Conservation (phyloP, 2,888 invertebrate genomes). For the Protodeltote pygarga region DNA sequence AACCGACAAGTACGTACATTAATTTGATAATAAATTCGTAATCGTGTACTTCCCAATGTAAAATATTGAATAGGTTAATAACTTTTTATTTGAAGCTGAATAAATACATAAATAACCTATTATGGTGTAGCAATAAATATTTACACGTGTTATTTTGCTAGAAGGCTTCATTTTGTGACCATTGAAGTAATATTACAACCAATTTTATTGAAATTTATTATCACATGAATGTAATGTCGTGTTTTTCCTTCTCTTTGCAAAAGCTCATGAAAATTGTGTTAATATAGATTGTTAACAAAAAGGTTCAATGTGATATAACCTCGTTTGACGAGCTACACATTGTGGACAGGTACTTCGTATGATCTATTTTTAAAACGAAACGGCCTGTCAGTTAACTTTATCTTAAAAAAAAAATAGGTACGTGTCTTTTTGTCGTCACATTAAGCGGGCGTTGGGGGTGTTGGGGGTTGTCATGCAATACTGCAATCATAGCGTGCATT, state of each 20-base stretch:
- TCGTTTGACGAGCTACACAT: slow-evolving; percentile 4
- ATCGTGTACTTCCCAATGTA: slow-evolving; percentile 2
- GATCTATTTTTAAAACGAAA: too few species aligned
- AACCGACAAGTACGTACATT: not conserved
- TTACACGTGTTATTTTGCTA: slow-evolving; percentile 22
- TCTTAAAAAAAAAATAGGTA: slow-evolving; percentile 22
- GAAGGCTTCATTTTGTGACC: slow-evolving; percentile 17
- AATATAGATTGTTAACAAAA: not conserved
- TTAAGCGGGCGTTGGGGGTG: slow-evolving; percentile 56
- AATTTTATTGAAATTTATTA: slow-evolving; percentile 30
- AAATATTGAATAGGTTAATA: slow-evolving; percentile 13
- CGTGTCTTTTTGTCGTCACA: slow-evolving; percentile 48
- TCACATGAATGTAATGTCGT: slow-evolving; percentile 4
- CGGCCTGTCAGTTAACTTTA: slow-evolving; percentile 6
- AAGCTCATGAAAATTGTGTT: slow-evolving; percentile 31
- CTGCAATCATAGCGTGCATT: slow-evolving; percentile 72
- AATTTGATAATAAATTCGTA: slow-evolving; percentile 14
- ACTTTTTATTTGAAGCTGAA: slow-evolving; percentile 28
- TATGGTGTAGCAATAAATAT: slow-evolving; percentile 37
- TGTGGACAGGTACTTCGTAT: too few species aligned
- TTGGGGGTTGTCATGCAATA: slow-evolving; percentile 68
- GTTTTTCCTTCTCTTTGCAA: slow-evolving; percentile 18
- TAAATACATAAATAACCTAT: slow-evolving; percentile 22
- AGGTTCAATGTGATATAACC: slow-evolving; percentile 11
- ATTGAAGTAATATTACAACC: slow-evolving; percentile 19